Conservation (phyloP, 2,888 invertebrate species). For the Oligia fasciuncula region DNA sequence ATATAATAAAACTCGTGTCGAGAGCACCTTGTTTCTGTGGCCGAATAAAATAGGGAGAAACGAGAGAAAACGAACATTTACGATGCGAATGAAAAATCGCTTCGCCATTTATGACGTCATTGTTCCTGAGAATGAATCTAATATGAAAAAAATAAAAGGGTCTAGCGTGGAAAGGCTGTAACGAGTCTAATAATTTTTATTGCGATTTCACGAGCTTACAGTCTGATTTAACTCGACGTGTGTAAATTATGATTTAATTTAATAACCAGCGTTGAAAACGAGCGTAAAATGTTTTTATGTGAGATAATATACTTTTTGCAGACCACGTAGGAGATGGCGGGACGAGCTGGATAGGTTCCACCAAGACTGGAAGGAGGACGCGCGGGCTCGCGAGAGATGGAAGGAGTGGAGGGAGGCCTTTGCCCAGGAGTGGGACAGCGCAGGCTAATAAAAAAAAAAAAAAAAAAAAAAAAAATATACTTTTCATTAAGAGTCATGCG, state of each 20-base stretch:
- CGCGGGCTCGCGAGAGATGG: too few relatives aligned
- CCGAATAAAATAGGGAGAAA: constrained; percentile 72
- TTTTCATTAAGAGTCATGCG: constrained; percentile 87
- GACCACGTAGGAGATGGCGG: too few relatives aligned
- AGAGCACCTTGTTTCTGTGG: constrained; percentile 75
- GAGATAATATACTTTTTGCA: constrained; percentile 88
- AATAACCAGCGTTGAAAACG: constrained; percentile 86
- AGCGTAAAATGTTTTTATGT: constrained; percentile 87
- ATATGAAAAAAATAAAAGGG: constrained; percentile 75
- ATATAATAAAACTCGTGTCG: constrained; percentile 66
- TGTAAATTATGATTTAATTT: constrained; percentile 89
- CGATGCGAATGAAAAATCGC: constrained; percentile 83
- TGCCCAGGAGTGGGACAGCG: too few relatives aligned
- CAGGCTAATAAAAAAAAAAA: too few relatives aligned
- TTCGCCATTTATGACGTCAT: constrained; percentile 83
- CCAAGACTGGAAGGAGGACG: too few relatives aligned
- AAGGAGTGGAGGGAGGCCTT: too few relatives aligned
- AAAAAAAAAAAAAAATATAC: too few relatives aligned
- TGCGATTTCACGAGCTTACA: constrained; percentile 85
- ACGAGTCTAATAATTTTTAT: constrained; percentile 86
- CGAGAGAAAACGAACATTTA: constrained; percentile 73
- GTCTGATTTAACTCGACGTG: constrained; percentile 86
- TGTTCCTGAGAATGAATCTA: constrained; percentile 78
- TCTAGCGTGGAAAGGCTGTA: constrained; percentile 77
- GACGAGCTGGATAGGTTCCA: too few relatives aligned